A percentile compares a stretch with the other conserved stretches of the same genome.
Conservation (phyloP, 1,140 invertebrate species). For the Trichonephila clavata region DNA sequence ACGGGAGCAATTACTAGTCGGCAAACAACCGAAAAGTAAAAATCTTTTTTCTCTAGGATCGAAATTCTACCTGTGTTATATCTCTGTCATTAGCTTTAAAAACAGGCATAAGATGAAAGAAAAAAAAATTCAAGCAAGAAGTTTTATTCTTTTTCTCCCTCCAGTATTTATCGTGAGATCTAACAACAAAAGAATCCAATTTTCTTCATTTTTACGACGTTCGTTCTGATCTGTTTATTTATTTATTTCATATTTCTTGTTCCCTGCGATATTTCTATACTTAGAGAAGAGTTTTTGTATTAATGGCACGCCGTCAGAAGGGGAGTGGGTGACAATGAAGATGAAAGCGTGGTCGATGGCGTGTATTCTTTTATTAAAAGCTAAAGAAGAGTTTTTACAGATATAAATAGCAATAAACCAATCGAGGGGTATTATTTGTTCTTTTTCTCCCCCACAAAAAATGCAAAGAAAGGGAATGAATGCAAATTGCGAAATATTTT, state of each 20-base stretch:
- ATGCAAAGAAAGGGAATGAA: background rate
- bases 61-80: slow-evolving; percentile 67
- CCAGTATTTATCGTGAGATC: too few relatives aligned
- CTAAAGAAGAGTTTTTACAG: slow-evolving; percentile 30
- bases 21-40: slow-evolving; percentile 35
- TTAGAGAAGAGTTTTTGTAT: background rate
- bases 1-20: slow-evolving; percentile 57
- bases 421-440: slow-evolving; percentile 38
- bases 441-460: background rate
- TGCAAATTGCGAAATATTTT: slow-evolving; percentile 27
- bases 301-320: slow-evolving; percentile 5
- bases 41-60: slow-evolving; percentile 7
- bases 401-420: slow-evolving; percentile 70
- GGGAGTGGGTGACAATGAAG: background rate
- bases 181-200: slow-evolving; percentile 53
- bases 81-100: slow-evolving; percentile 68
- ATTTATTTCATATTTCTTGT: slow-evolving; percentile 61
- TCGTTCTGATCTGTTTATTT: slow-evolving; percentile 3
- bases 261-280: background rate
- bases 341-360: slow-evolving; percentile 45
- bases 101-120: background rate
- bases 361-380: slow-evolving; percentile 61
- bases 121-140: background rate
- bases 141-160: too few relatives aligned
- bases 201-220: slow-evolving; percentile 65